Evolutionary conservation across 2,888 invertebrate genomes (phyloP).

Genomic region (Drosophila melanocephala): DNA sequence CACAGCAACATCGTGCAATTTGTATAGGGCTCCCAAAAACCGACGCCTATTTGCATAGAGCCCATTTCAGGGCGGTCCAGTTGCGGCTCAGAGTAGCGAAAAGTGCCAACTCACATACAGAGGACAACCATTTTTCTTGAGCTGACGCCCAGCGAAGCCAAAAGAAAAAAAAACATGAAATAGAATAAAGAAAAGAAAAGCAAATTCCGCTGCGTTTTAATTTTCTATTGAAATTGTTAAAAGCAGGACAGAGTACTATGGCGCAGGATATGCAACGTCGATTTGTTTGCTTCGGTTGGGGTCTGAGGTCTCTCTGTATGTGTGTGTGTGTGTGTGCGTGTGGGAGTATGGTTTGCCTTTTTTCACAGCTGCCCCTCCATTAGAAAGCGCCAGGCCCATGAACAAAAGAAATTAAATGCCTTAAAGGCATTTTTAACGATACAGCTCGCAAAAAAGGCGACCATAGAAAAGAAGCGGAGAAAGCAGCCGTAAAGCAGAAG

Average conservation of each 20-base stretch:
- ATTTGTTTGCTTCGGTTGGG: slow-evolving; percentile 7
- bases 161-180: not conserved
- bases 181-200: slow-evolving; percentile 43
- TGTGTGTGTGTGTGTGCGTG: not conserved
- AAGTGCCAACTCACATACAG: slow-evolving; percentile 55
- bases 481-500: slow-evolving; percentile 36
- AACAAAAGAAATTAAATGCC: slow-evolving; percentile 82
- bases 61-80: slow-evolving; percentile 35
- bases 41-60: slow-evolving; percentile 67
- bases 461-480: slow-evolving; percentile 51
- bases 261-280: slow-evolving; percentile 8
- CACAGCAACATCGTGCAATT: slow-evolving; percentile 53
- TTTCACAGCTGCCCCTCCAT: slow-evolving; percentile 46
- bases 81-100: slow-evolving; percentile 31
- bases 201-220: slow-evolving; percentile 68
- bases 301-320: not conserved
- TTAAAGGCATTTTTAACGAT: slow-evolving; percentile 80
- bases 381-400: slow-evolving; percentile 65
- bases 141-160: slow-evolving; percentile 43
- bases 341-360: slow-evolving; percentile 45
- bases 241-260: slow-evolving; percentile 33
- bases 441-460: slow-evolving; percentile 48
- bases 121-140: slow-evolving; percentile 72
- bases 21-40: slow-evolving; percentile 50
- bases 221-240: slow-evolving; percentile 79